Percentiles rank a stretch among this genome's conserved stretches.
Conservation (phyloP, 2,113 vertebrate genomes). For the Monarcha castaneiventris region DNA sequence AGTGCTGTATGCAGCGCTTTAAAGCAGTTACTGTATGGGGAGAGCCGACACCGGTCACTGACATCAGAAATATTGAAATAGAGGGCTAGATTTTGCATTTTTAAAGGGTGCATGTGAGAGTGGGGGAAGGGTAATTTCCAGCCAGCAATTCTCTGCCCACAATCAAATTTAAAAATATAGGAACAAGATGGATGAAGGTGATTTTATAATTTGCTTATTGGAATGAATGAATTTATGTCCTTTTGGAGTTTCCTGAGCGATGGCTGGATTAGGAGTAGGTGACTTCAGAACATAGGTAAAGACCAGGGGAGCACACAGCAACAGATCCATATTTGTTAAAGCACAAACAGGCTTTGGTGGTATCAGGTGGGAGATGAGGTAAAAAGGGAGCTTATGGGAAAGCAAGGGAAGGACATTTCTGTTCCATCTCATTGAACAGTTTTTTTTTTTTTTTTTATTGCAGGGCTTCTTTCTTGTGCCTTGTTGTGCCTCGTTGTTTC, state of each 20-base stretch:
- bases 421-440: neutral
- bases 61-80: constrained; percentile 68
- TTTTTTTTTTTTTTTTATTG: neutral
- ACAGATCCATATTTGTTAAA: constrained; percentile 42
- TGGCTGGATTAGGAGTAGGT: neutral
- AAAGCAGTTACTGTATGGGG: constrained; percentile 77
- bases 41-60: constrained; percentile 67
- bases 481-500: neutral
- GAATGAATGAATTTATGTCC: constrained; percentile 20
- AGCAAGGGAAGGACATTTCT: neutral
- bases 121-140: constrained; percentile 46
- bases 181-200: constrained; percentile 45
- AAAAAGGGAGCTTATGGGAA: neutral
- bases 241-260: neutral
- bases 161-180: constrained; percentile 44
- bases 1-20: constrained; percentile 79
- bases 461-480: neutral
- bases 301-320: neutral
- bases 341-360: neutral
- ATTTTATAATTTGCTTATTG: constrained; percentile 52
- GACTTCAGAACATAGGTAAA: neutral
- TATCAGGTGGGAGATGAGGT: constrained; percentile 3
- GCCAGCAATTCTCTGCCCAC: constrained; percentile 4
- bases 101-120: constrained; percentile 12
- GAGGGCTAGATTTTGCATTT: constrained; percentile 60